Base-by-base conservation (phyloP, 1,140 invertebrate genomes). In the Bombus pyrosoma region DNA sequence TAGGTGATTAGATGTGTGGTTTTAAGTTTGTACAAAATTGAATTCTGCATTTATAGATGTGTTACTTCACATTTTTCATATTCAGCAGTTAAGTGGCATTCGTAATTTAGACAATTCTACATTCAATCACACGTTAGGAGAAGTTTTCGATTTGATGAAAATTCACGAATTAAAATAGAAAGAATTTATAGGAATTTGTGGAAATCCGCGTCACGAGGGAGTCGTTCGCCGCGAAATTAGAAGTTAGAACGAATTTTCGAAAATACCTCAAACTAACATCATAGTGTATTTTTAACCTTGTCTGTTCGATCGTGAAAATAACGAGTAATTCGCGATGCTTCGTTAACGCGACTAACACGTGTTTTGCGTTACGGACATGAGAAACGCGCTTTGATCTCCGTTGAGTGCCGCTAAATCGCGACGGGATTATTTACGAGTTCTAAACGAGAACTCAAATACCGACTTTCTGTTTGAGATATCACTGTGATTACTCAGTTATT, bases 371-470 rank as follows among this genome's bases (percentile, higher is more conserved):
- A 81, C 62, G 34, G 13, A 28, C 37, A 28, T 32, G 34, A 18
- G 34, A 37, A 41, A 62, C 39, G 43, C 41, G 32, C 83, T 85
- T 85, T 85, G 83, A 85, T 85, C 83, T 85, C 18, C 15, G 25
- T 22, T 32, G 13, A 39, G 62, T 32, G 37, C 41, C 18, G 28
- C 75, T 32, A 41, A 78, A 78, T 37, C 32, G 37, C n/a, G 75
- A 37, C 57, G 22, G 59, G 47, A 78, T 78, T 78, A 78, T 78
- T 78, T 62, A 78, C 8, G 57, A 32, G 59, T 32, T 32, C 37
- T 10, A 39, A 78, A 64, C n/a, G 75, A 66, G 62, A 53, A 53
- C 6, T 39, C 34, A 32, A 34, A 43, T 32, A 37, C 6, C 74
- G 37, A 8, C n/a, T 9, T 8, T n/a, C 64, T 25, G 15, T 76